Evolutionary conservation across 2,888 invertebrate genomes (phyloP).

Genomic region (Heliconius charithonia): DNA sequence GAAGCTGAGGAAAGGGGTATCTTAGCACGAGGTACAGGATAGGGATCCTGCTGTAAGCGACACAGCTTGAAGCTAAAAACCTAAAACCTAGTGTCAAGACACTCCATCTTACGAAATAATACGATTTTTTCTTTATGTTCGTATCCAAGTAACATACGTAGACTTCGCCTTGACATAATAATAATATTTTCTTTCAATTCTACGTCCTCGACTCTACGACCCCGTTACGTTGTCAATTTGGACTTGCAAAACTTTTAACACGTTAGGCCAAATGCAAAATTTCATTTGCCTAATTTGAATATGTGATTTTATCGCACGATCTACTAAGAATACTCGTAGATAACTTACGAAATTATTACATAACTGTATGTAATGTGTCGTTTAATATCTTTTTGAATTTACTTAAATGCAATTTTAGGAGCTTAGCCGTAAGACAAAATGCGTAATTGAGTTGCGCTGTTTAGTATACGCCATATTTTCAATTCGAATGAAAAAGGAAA

Average conservation of each 20-base stretch:
- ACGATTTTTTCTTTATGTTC: neutral
- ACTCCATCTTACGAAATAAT: neutral
- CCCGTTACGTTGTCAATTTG: slow-evolving; percentile 5
- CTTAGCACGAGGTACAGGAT: no score
- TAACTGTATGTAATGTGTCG: no score
- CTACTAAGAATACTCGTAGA: neutral
- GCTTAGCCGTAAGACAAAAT: no score
- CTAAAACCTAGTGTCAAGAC: neutral
- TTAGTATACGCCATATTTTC: no score
- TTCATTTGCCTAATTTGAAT: slow-evolving; percentile 10
- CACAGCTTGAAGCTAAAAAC: neutral
- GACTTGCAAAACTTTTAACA: slow-evolving; percentile 14
- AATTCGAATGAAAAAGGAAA: no score
- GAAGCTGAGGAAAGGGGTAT: neutral
- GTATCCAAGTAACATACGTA: neutral
- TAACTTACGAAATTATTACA: no score
- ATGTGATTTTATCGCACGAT: neutral
- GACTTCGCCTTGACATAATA: neutral
- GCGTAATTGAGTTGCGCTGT: no score
- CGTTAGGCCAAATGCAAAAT: neutral
- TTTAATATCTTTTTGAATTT: no score
- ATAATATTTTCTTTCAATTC: neutral
- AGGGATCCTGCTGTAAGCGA: neutral
- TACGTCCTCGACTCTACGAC: slow-evolving; percentile 21
- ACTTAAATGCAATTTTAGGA: no score